Base-by-base conservation (phyloP, 2,888 invertebrate genomes). In the Argyresthia goedartella region DNA sequence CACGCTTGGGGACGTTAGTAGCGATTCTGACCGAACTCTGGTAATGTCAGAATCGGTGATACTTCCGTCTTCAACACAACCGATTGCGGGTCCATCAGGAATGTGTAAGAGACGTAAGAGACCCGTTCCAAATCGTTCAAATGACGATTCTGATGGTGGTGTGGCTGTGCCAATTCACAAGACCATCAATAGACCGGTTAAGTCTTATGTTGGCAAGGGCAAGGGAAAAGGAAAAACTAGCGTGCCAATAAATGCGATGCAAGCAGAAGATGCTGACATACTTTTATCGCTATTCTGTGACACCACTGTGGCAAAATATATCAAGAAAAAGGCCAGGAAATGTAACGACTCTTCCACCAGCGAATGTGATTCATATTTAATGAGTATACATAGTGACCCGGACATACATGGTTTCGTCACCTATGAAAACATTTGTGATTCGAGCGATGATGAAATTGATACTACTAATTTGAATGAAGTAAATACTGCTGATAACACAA, bases 291-390 rank as follows among this genome's bases (percentile, higher is more conserved):
- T 34, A 16, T 25, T 10, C n/a, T 46, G 25, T 46, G 46, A 46
- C 46, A 46, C 46, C 25, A 46, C 46, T 9, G 46, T 46, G 16
- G 46, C 34, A 46, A 46, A 46, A 33, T 46, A n/a, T 34, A 46
- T 34, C n/a, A 46, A 46, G 45, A 45, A 46, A 33, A 25, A 45
- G 45, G 11, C 46, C 46, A 46, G 16, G 33, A 46, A 46, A 46
- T 45, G 45, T 45, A 10, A 4, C 10, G 46, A 46, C 25, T 46
- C 46, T 25, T 33, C 34, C 25, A 46, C 46, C 25, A 46, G 46
- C 33, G 46, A 46, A 13, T 25, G 10, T 33, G 46, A 46, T 33
- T 33, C 46, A 34, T 25, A 46, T 46, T 33, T 46, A 33, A 46
- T 46, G 46, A 46, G 46, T 33, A 46, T 7, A 1, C 46, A 46